These are phyloP conservation scores for Heteromurus nitidus DNA, from an alignment of 2,888 invertebrate species.

Conservation along the genomic window DNA sequence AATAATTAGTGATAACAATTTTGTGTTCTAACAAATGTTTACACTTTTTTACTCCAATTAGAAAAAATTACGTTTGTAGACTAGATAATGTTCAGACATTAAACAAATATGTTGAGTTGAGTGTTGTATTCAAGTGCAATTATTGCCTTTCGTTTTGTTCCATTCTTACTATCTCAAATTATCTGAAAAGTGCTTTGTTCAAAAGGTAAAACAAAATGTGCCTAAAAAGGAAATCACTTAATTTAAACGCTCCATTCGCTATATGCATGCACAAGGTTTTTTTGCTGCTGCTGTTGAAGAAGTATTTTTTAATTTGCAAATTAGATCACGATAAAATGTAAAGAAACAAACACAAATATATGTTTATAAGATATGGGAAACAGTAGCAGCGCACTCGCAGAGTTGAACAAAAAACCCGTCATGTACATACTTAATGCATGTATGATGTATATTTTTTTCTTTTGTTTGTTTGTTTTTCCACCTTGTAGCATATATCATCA, in stretches of 20 bases:
- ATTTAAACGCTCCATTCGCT: too few relatives aligned
- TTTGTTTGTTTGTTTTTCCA: constrained; percentile 39
- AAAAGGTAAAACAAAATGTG: neutral
- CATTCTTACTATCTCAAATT: too few relatives aligned
- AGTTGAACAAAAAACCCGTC: neutral
- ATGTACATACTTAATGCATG: neutral
- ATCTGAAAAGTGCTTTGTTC: neutral
- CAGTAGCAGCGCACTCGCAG: constrained; percentile 1
- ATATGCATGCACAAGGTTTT: neutral
- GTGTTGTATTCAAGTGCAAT: constrained; percentile 1
- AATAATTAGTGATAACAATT: constrained; percentile 34
- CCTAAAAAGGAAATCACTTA: constrained; percentile 40
- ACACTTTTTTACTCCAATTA: constrained; percentile 35
- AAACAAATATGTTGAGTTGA: neutral
- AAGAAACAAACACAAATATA: neutral
- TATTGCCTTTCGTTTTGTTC: too few relatives aligned
- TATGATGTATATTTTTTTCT: neutral
- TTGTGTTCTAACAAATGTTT: constrained; percentile 54
- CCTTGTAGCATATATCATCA: constrained; percentile 35
- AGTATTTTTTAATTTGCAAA: constrained; percentile 56
- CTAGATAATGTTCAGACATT: too few relatives aligned
- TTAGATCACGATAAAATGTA: constrained; percentile 44
- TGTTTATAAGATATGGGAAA: too few relatives aligned
- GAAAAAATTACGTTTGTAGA: too few relatives aligned
- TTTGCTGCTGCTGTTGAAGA: constrained; percentile 31